A percentile compares a stretch with the other conserved stretches of the same genome.
These are phyloP conservation scores for Omphaloscelis lunosa DNA, from an alignment of 2,888 invertebrate genomes.

Conservation along the genomic window DNA sequence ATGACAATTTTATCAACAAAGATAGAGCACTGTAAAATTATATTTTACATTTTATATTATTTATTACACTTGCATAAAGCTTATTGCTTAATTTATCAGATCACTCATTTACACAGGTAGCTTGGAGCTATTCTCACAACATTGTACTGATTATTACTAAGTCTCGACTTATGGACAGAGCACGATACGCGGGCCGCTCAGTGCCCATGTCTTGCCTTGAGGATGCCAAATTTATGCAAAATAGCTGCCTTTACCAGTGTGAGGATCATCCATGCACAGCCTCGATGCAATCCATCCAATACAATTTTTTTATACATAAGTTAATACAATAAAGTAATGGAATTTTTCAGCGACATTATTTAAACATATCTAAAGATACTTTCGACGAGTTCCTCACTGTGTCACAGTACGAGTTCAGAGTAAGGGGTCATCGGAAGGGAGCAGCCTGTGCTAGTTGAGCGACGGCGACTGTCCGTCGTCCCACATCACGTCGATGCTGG, in stretches of 20 bases:
- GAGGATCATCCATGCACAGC: constrained; percentile 71
- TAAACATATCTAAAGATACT: constrained; percentile 73
- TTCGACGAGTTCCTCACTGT: constrained; percentile 74
- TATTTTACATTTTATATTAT: constrained; percentile 70
- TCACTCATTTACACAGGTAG: constrained; percentile 72
- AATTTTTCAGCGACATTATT: constrained; percentile 82
- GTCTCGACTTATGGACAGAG: constrained; percentile 38
- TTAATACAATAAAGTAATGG: constrained; percentile 87
- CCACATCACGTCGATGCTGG: constrained; percentile 98
- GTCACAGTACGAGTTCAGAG: constrained; percentile 79
- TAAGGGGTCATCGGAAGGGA: constrained; percentile 61
- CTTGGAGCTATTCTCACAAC: constrained; percentile 72
- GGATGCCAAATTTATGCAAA: constrained; percentile 78
- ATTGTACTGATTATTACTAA: constrained; percentile 50
- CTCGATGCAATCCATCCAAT: constrained; percentile 77
- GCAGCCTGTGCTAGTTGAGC: constrained; percentile 91
- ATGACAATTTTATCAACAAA: constrained; percentile 61
- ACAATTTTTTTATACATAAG: constrained; percentile 84
- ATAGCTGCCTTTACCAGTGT: constrained; percentile 83
- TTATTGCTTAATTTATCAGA: constrained; percentile 77
- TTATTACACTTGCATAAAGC: constrained; percentile 65
- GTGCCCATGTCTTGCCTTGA: constrained; percentile 20
- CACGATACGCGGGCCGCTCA: constrained; percentile 1
- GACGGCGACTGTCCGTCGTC: constrained; percentile 94
- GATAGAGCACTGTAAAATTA: constrained; percentile 73